These are phyloP conservation scores for Drosophila pruinosa DNA, from an alignment of 1,140 invertebrate genomes.

Conservation along the genomic window DNA sequence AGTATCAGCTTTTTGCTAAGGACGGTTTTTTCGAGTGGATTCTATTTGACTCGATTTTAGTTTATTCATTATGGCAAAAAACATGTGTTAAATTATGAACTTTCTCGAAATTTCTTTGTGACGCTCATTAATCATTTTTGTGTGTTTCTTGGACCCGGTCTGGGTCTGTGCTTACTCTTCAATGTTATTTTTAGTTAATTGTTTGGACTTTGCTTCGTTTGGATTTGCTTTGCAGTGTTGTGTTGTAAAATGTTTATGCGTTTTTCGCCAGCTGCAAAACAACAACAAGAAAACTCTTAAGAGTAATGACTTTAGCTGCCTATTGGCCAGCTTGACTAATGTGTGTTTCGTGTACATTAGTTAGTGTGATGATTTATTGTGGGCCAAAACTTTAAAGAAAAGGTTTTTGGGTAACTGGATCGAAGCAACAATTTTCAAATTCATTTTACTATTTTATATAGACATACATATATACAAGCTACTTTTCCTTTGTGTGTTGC, in stretches of 20 bases:
- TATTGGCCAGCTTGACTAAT: constrained; percentile 77
- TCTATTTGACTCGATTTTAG: constrained; percentile 8
- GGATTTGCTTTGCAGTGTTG: neutral
- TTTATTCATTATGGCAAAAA: constrained; percentile 70
- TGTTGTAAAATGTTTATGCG: constrained; percentile 75
- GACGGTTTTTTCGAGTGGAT: neutral
- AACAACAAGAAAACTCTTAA: constrained; percentile 32
- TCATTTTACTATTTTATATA: constrained; percentile 45
- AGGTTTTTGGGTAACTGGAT: constrained; percentile 58
- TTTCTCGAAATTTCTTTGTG: constrained; percentile 67
- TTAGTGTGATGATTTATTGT: constrained; percentile 68
- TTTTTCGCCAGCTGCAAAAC: constrained; percentile 48
- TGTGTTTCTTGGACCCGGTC: constrained; percentile 14
- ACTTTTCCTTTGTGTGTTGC: neutral
- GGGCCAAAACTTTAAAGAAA: constrained; percentile 48
- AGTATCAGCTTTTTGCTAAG: constrained; percentile 26
- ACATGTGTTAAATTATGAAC: constrained; percentile 82
- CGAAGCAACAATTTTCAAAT: constrained; percentile 76
- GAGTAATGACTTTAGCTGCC: constrained; percentile 42
- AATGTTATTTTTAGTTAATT: constrained; percentile 79
- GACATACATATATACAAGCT: neutral
- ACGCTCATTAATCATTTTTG: constrained; percentile 76
- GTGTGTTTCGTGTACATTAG: constrained; percentile 69
- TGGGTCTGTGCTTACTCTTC: constrained; percentile 63
- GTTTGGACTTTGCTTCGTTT: constrained; percentile 46